A percentile compares a stretch with the other conserved stretches of the same genome.
These are phyloP conservation scores for Melanerpes aurifrons DNA, from an alignment of 2,113 vertebrate species.

Conservation along the genomic window DNA sequence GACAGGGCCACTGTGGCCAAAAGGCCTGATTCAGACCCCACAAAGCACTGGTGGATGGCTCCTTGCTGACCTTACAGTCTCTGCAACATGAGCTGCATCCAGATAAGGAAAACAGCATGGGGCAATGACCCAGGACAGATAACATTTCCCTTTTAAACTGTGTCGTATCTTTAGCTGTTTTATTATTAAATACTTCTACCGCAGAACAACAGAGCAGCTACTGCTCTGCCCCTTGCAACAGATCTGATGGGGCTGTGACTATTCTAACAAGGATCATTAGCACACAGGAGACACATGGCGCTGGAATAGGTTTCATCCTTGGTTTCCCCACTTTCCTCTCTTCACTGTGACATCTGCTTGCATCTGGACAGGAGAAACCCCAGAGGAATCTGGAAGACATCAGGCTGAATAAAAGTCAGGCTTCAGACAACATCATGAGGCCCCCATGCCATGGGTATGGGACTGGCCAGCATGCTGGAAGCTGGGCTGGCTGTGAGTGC, in stretches of 20 bases:
- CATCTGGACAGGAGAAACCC: not conserved
- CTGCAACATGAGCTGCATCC: not conserved
- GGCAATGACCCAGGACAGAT: not conserved
- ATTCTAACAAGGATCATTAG: not conserved
- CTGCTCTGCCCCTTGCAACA: not conserved
- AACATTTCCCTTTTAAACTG: not conserved
- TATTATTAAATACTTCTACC: slow-evolving; percentile 20
- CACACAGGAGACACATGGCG: not conserved
- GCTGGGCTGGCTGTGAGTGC: not conserved
- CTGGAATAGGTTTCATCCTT: not conserved
- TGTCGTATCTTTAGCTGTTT: not conserved
- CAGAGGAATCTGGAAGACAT: not conserved
- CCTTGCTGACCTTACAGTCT: not conserved
- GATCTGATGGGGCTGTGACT: not conserved
- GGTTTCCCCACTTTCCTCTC: not conserved
- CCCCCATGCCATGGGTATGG: fast-evolving
- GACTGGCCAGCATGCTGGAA: not conserved
- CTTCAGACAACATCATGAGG: not conserved
- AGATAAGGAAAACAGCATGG: not conserved
- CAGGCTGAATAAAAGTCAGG: not conserved
- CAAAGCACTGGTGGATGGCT: fast-evolving
- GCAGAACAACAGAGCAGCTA: not conserved
- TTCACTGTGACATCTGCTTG: not conserved
- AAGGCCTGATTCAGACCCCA: not conserved
- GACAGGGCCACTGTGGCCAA: not conserved